These are phyloP conservation scores for Hippocampus guttulatus DNA, from an alignment of 2,113 vertebrate species.

Conservation along the genomic window DNA sequence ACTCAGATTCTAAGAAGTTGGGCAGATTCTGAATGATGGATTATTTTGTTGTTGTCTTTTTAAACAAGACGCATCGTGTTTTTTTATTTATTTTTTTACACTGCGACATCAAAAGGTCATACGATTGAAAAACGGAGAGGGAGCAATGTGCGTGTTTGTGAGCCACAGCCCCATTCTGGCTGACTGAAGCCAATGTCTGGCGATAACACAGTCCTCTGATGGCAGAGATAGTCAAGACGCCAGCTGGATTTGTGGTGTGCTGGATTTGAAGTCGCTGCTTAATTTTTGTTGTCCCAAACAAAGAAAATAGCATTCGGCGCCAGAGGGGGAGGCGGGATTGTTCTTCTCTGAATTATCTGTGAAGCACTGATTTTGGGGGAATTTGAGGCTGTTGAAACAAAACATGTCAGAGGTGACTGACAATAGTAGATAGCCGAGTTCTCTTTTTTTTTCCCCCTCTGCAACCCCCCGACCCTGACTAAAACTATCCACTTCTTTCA, in stretches of 20 bases:
- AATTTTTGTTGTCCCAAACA: constrained; percentile 73
- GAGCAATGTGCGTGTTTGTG: constrained; percentile 27
- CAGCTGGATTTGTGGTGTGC: constrained; percentile 68
- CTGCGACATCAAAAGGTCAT: constrained; percentile 29
- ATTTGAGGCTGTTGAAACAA: constrained; percentile 40
- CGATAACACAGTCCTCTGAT: constrained; percentile 65
- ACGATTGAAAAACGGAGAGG: constrained; percentile 31
- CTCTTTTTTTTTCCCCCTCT: constrained; percentile 22
- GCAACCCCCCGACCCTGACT: constrained; percentile 11
- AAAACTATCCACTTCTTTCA: constrained; percentile 65
- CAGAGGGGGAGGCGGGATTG: constrained; percentile 22
- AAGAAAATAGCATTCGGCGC: constrained; percentile 35
- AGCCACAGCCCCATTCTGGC: constrained; percentile 45
- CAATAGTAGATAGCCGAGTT: constrained; percentile 48
- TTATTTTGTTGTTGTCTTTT: constrained; percentile 9
- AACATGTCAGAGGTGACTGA: constrained; percentile 29
- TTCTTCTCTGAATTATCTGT: constrained; percentile 5
- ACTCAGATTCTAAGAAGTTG: not conserved
- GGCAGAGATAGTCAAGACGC: constrained; percentile 71
- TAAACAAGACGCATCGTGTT: constrained; percentile 2
- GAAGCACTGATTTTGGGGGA: constrained; percentile 12
- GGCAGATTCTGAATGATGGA: not conserved
- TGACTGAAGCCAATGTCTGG: constrained; percentile 53
- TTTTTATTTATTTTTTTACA: too few species aligned
- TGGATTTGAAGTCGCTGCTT: constrained; percentile 62